Conservation (phyloP, 2,888 invertebrate species). For the Adela reaumurella region DNA sequence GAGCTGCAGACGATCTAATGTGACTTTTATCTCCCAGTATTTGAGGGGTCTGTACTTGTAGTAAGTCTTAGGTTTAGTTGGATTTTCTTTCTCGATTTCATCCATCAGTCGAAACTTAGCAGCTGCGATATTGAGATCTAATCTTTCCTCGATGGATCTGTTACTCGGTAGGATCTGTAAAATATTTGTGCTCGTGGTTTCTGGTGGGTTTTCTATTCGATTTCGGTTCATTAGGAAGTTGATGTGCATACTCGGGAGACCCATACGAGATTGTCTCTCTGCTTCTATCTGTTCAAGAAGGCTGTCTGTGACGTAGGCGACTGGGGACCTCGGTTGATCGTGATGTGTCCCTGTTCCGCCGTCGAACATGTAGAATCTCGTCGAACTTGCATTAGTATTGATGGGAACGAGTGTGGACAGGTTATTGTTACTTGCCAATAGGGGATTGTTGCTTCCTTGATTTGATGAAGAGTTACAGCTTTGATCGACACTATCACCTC, state of each 20-base stretch:
- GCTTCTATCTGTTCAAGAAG: conserved; percentile 47
- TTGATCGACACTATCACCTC: conserved; percentile 38
- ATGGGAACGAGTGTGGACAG: conserved; percentile 44
- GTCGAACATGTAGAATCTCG: conserved; percentile 46
- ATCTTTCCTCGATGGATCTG: conserved; percentile 58
- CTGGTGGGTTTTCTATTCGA: conserved; percentile 21
- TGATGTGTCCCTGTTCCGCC: conserved; percentile 34
- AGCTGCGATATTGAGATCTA: conserved; percentile 49
- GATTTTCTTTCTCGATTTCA: conserved; percentile 50
- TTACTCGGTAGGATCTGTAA: conserved; percentile 50
- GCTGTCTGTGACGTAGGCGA: conserved; percentile 46
- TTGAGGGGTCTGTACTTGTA: conserved; percentile 75
- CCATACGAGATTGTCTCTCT: conserved; percentile 44
- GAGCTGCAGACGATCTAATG: conserved; percentile 88
- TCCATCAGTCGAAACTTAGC: conserved; percentile 58
- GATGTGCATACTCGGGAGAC: conserved; percentile 48
- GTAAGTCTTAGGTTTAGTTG: conserved; percentile 59
- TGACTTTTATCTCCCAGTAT: conserved; percentile 68
- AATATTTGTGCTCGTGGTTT: conserved; percentile 31
- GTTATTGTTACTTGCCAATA: conserved; percentile 44
- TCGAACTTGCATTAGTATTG: conserved; percentile 36
- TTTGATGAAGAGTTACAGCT: conserved; percentile 34
- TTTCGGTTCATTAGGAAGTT: conserved; percentile 43
- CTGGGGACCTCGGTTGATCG: conserved; percentile 43
- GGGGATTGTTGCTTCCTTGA: conserved; percentile 49